A percentile compares a stretch with the other conserved stretches of the same genome.
phyloP scores from a whole-genome alignment of 1,140 invertebrate genomes.

The Gerris buenoi region DNA sequence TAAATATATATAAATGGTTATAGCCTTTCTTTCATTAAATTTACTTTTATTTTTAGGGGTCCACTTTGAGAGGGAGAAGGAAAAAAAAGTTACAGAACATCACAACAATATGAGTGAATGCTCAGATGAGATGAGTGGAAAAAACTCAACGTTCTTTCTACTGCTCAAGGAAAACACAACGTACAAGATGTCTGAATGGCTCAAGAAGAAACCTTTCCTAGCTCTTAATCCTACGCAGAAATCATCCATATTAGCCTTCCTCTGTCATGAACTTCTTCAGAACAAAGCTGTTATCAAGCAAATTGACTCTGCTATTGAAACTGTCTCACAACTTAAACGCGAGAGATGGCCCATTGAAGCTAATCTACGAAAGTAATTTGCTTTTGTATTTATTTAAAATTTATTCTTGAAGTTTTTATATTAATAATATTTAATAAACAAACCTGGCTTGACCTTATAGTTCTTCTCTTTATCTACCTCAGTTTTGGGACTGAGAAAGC shows the following conservation, averaged over 20 bases:
- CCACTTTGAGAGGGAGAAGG: conserved; percentile 56
- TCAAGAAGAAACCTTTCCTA: conserved; percentile 67
- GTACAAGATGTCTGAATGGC: conserved; percentile 54
- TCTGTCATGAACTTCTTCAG: conserved; percentile 86
- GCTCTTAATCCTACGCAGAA: conserved; percentile 74
- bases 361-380: conserved; percentile 75
- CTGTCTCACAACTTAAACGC: conserved; percentile 53
- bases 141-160: conserved; percentile 62
- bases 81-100: conserved; percentile 59
- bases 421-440: too few relatives aligned
- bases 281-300: conserved; percentile 74
- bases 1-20: too few relatives aligned
- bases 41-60: conserved; percentile 34
- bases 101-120: conserved; percentile 52
- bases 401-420: not conserved
- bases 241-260: conserved; percentile 69
- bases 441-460: too few relatives aligned
- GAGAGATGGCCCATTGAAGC: conserved; percentile 72
- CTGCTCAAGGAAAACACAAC: conserved; percentile 56
- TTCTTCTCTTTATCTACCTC: too few relatives aligned
- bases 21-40: too few relatives aligned
- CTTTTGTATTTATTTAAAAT: conserved; percentile 26
- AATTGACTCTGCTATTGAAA: conserved; percentile 60
- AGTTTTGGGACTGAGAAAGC: too few relatives aligned
- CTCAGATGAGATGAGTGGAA: conserved; percentile 42